phyloP scores from a whole-genome alignment of 2,888 invertebrate species.

The Apocheima hispidaria region DNA sequence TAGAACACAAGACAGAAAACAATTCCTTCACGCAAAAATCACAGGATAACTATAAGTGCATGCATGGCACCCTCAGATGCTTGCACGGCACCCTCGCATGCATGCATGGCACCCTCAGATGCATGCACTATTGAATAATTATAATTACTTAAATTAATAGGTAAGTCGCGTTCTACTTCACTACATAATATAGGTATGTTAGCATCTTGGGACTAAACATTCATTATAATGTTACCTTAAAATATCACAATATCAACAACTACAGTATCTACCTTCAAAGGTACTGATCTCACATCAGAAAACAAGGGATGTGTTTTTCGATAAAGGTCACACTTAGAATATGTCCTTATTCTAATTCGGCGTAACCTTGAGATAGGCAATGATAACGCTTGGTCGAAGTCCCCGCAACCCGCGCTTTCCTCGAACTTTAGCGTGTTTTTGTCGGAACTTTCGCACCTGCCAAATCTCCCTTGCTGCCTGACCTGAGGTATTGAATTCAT shows the following conservation, averaged over 20 bases:
- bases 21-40: constrained; percentile 78
- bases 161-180: constrained; percentile 57
- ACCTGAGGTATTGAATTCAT: constrained; percentile 17
- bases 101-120: not conserved
- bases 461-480: too few relatives aligned
- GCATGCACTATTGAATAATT: constrained; percentile 15
- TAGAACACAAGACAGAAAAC: constrained; percentile 67
- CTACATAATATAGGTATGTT: constrained; percentile 56
- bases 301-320: too few relatives aligned
- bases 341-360: too few relatives aligned
- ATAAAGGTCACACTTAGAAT: too few relatives aligned
- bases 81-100: constrained; percentile 7
- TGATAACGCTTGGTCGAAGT: too few relatives aligned
- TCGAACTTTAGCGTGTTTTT: too few relatives aligned
- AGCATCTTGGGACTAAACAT: constrained; percentile 66
- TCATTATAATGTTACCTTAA: constrained; percentile 70
- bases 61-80: not conserved
- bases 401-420: too few relatives aligned
- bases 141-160: constrained; percentile 50
- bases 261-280: constrained; percentile 63
- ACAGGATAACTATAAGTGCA: constrained; percentile 69
- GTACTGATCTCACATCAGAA: too few relatives aligned
- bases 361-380: too few relatives aligned
- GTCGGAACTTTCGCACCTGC: too few relatives aligned
- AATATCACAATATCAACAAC: constrained; percentile 84